Conservation (phyloP, 2,797 vertebrate genomes). For the Balearica regulorum region DNA sequence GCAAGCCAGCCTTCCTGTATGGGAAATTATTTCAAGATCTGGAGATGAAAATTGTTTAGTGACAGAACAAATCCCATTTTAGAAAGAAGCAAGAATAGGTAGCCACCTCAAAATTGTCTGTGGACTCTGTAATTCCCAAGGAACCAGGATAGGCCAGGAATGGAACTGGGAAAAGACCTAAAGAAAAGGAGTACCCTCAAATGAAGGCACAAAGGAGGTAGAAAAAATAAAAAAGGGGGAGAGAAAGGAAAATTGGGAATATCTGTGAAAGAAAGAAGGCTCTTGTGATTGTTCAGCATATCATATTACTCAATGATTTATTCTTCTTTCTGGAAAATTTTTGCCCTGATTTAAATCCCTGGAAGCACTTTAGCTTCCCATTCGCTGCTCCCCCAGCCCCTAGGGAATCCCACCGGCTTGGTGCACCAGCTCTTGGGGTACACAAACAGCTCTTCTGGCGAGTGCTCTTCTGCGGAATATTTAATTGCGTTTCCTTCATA, state of each 20-base stretch:
- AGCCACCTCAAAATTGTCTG: background rate
- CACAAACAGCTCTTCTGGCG: background rate
- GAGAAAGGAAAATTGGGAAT: background rate
- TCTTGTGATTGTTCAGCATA: background rate
- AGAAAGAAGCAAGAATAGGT: background rate
- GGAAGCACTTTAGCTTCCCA: background rate
- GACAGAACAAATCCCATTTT: background rate
- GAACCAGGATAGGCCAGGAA: background rate
- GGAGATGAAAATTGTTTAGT: background rate
- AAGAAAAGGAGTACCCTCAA: background rate
- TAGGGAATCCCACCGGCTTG: background rate
- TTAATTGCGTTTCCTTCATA: background rate
- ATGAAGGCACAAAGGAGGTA: accelerated
- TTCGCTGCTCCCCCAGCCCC: background rate
- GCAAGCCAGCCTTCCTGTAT: background rate
- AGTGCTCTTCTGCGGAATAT: background rate
- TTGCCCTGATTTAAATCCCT: no score
- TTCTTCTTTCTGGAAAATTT: background rate
- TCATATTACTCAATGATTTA: background rate
- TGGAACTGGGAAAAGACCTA: background rate
- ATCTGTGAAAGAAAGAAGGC: background rate
- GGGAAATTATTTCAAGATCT: background rate
- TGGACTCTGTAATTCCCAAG: background rate
- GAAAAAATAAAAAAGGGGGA: accelerated
- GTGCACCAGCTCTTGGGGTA: no score